Evolutionary conservation across 1,140 invertebrate genomes (phyloP), one percentile per base, ranked within the genome.

Genomic region (Holcopasites calliopsidis): DNA sequence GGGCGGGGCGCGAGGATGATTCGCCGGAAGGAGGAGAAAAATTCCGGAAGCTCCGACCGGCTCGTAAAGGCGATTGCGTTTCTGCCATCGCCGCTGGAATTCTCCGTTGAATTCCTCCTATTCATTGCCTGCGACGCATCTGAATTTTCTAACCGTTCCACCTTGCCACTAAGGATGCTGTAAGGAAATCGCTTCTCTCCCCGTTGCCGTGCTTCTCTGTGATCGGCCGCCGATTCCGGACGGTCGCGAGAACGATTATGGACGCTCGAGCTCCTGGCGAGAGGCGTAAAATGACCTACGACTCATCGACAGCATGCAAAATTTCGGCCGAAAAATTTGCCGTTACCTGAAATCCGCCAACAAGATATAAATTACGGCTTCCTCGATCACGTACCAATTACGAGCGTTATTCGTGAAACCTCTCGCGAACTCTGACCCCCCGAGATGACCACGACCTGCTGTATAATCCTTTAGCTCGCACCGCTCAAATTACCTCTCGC

Each of bases 1-100:
- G 50, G 38, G 61, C 64, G 54, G 28, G 35, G 61, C 31, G 40
- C 28, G 38, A 33, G 35, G 44, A 73, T 73, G 79, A 75, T 77
- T 72, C 70, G 75, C 62, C 76, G 80, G 71, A 80, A 82, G 71
- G 73, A 35, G 68, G 52, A 68, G 52, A 74, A 83, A 82, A 79
- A 78, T 72, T 80, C 72, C 78, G 75, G 71, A 82, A 83, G 68
- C 58, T 18, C 47, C 54, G 70, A 13, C 71, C 80, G 80, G 16
- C 60, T 76, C 77, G 77, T 83, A 83, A 83, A 83, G 40, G 18
- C 52, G 44, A 60, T 40, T 68, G 61, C 71, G 61, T 70, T 83
- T 73, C 70, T 61, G 33, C 64, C 21, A 62, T 21, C 52, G 58
- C 54, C 47, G 69, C 18, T 79, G 80, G 77, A 79, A 83, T 83